A percentile compares a stretch with the other conserved stretches of the same genome.
These are phyloP conservation scores for Anadara kagoshimensis DNA, from an alignment of 1,140 invertebrate species.

Conservation along the genomic window DNA sequence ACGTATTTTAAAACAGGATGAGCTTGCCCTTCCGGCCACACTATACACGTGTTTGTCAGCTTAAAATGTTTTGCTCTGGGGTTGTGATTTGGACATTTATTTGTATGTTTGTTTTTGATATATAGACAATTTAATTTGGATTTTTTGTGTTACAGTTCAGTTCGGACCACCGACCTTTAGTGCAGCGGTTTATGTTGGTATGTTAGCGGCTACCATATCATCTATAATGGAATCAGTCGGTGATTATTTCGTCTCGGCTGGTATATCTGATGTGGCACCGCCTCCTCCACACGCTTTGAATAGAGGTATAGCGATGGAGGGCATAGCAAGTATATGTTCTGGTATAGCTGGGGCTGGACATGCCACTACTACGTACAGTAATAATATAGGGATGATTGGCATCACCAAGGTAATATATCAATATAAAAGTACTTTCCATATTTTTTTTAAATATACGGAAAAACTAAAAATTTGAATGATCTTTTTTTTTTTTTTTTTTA, in stretches of 20 bases:
- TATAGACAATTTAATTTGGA: no score
- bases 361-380: slow-evolving; percentile 84
- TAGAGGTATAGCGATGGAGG: slow-evolving; percentile 76
- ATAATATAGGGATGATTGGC: slow-evolving; percentile 88
- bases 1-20: no score
- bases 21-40: no score
- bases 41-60: no score
- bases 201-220: slow-evolving; percentile 74
- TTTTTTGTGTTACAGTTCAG: slow-evolving; percentile 30
- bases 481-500: no score
- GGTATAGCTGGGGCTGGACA: slow-evolving; percentile 77
- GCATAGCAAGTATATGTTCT: slow-evolving; percentile 35
- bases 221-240: slow-evolving; percentile 82
- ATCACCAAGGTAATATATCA: slow-evolving; percentile 73
- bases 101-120: no score
- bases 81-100: no score
- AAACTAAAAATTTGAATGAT: no score
- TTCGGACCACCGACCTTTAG: slow-evolving; percentile 82
- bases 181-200: slow-evolving; percentile 84
- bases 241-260: slow-evolving; percentile 90
- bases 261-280: slow-evolving; percentile 84
- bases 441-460: no score
- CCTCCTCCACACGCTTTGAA: slow-evolving; percentile 87
- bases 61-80: no score
- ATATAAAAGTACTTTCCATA: no score